Evolutionary conservation across 1,140 invertebrate genomes (phyloP).

Genomic region (Acromyrmex echinatior): DNA sequence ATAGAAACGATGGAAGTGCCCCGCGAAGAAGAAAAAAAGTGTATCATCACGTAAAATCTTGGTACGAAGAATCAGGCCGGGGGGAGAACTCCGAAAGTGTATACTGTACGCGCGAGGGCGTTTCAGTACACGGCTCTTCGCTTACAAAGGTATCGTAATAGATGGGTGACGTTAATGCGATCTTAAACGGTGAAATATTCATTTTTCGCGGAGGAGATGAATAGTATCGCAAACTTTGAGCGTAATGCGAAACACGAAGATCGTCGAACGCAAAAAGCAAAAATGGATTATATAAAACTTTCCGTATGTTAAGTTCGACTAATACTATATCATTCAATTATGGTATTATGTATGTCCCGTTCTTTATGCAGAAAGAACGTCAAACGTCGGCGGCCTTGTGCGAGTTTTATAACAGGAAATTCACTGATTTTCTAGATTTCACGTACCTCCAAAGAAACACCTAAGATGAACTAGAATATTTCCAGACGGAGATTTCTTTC

Average conservation of each 20-base stretch:
- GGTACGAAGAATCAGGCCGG: conserved; percentile 37
- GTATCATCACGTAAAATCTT: conserved; percentile 58
- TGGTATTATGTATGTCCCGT: conserved; percentile 32
- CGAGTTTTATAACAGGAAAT: conserved; percentile 16
- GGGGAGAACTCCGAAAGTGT: conserved; percentile 41
- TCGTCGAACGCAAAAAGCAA: conserved; percentile 15
- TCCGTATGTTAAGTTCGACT: conserved; percentile 21
- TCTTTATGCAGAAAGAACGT: conserved; percentile 35
- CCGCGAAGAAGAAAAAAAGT: conserved; percentile 38
- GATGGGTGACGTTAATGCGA: conserved; percentile 56
- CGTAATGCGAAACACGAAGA: background rate
- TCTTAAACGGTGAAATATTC: conserved; percentile 59
- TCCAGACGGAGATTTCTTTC: conserved; percentile 17
- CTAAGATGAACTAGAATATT: conserved; percentile 49
- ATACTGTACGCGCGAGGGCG: background rate
- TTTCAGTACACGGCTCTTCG: conserved; percentile 32
- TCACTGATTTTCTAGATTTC: conserved; percentile 30
- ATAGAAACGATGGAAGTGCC: conserved; percentile 50
- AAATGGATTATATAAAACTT: conserved; percentile 41
- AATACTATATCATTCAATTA: conserved; percentile 37
- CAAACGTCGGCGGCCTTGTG: background rate
- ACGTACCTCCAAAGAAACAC: background rate
- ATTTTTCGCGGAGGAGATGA: conserved; percentile 41
- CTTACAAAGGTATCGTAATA: conserved; percentile 55
- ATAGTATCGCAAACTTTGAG: conserved; percentile 21